Evolutionary conservation across 2,113 vertebrate species (phyloP).

Genomic region (Nothocercus julius): DNA sequence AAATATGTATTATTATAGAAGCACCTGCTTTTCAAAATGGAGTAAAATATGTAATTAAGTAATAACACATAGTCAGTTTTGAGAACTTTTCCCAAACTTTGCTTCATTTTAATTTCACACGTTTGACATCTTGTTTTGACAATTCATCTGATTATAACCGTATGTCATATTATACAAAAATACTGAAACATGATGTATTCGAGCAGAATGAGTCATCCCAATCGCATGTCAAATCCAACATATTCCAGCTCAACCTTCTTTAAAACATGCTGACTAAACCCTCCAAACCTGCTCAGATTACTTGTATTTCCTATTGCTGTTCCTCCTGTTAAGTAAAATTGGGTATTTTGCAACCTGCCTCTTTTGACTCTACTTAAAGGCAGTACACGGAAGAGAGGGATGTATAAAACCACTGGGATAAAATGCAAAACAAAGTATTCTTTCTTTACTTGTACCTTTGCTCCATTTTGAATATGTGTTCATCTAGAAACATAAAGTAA

Average conservation of each 20-base stretch:
- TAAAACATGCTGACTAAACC: slow-evolving; percentile 32
- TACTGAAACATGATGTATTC: slow-evolving; percentile 53
- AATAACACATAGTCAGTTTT: slow-evolving; percentile 37
- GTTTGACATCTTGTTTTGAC: slow-evolving; percentile 68
- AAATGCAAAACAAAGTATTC: not conserved
- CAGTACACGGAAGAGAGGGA: not conserved
- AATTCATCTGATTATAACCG: slow-evolving; percentile 58
- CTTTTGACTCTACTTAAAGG: not conserved
- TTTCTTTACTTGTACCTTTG: not conserved
- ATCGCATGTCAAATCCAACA: slow-evolving; percentile 53
- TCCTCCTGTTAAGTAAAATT: not conserved
- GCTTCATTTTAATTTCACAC: slow-evolving; percentile 47
- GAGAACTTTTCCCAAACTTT: slow-evolving; percentile 56
- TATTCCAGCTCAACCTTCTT: slow-evolving; percentile 32
- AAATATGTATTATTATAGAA: not conserved
- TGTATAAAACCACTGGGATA: not conserved
- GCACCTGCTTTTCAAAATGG: not conserved
- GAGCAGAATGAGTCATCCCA: slow-evolving; percentile 47
- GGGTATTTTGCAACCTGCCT: not conserved
- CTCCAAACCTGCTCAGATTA: not conserved
- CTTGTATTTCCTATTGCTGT: not conserved
- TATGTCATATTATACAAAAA: slow-evolving; percentile 68
- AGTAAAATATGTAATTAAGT: slow-evolving; percentile 32
- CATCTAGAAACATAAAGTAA: not conserved
- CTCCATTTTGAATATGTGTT: not conserved